Percentiles rank a stretch among this genome's conserved stretches.
Conservation (phyloP, 1,140 invertebrate species). For the Schlechtendalia chinensis region DNA sequence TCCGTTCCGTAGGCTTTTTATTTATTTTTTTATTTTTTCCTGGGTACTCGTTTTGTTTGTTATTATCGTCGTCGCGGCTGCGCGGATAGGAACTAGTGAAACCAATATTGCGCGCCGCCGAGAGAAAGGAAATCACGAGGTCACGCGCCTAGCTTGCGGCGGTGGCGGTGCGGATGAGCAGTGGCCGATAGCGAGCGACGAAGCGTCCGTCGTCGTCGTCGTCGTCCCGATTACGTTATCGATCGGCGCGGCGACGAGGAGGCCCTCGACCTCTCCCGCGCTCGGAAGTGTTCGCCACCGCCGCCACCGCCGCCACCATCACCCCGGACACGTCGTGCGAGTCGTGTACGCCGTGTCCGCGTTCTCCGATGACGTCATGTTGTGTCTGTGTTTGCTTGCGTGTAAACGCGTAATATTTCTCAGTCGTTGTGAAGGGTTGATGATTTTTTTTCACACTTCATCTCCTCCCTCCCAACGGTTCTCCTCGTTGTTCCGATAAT, state of each 20-base stretch:
- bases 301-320: neutral
- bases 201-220: neutral
- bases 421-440: neutral
- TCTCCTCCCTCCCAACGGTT: no score
- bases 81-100: constrained; percentile 25
- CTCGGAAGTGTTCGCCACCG: constrained; percentile 30
- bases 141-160: constrained; percentile 2
- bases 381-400: neutral
- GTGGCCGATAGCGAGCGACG: no score
- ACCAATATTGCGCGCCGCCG: constrained; percentile 4
- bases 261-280: constrained; percentile 25
- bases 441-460: neutral
- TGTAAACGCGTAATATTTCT: neutral
- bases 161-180: neutral
- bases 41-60: neutral
- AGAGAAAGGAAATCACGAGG: constrained; percentile 50
- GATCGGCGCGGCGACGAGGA: no score
- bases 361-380: constrained; percentile 31
- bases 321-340: neutral
- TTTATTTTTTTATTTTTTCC: neutral
- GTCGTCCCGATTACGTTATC: constrained; percentile 18
- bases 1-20: neutral
- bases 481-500: no score
- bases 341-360: neutral
- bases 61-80: neutral